Conservation (phyloP, 2,888 invertebrate species). For the Drosophila picticornis region DNA sequence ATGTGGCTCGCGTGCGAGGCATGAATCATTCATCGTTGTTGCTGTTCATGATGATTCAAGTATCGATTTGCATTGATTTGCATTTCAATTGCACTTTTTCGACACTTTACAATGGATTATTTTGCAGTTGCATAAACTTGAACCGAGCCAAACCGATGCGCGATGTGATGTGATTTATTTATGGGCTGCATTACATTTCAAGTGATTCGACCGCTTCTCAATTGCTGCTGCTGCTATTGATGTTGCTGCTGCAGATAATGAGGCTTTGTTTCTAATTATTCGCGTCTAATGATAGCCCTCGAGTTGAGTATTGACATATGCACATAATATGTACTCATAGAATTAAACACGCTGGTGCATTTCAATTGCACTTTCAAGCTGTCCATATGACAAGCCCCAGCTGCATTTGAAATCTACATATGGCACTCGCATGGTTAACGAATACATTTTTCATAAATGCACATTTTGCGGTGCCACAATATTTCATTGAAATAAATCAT, state of each 20-base stretch:
- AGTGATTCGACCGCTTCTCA: slow-evolving; percentile 58
- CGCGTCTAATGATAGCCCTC: slow-evolving; percentile 59
- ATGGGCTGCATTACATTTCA: slow-evolving; percentile 67
- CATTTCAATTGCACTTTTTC: slow-evolving; percentile 81
- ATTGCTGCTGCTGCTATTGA: slow-evolving; percentile 24
- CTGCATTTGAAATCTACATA: slow-evolving; percentile 13
- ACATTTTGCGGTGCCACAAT: slow-evolving; percentile 17
- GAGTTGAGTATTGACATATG: slow-evolving; percentile 55
- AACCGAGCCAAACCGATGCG: slow-evolving; percentile 17
- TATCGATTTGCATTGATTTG: slow-evolving; percentile 82
- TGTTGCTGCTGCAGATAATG: slow-evolving; percentile 62
- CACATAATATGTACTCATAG: slow-evolving; percentile 13
- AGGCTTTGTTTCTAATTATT: slow-evolving; percentile 70
- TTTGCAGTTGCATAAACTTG: slow-evolving; percentile 68
- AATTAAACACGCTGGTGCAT: slow-evolving; percentile 17
- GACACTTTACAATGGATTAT: slow-evolving; percentile 81
- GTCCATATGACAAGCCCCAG: slow-evolving; percentile 36
- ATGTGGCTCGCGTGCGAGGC: slow-evolving; percentile 72
- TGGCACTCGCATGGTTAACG: not conserved
- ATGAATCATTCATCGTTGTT: slow-evolving; percentile 72
- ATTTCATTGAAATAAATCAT: slow-evolving; percentile 60
- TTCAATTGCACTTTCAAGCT: slow-evolving; percentile 28
- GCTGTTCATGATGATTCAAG: slow-evolving; percentile 67
- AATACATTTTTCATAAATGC: slow-evolving; percentile 30
- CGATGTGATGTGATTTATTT: slow-evolving; percentile 71